Base-by-base conservation (phyloP, 2,888 invertebrate species). In the Megastigmus dorsalis region DNA sequence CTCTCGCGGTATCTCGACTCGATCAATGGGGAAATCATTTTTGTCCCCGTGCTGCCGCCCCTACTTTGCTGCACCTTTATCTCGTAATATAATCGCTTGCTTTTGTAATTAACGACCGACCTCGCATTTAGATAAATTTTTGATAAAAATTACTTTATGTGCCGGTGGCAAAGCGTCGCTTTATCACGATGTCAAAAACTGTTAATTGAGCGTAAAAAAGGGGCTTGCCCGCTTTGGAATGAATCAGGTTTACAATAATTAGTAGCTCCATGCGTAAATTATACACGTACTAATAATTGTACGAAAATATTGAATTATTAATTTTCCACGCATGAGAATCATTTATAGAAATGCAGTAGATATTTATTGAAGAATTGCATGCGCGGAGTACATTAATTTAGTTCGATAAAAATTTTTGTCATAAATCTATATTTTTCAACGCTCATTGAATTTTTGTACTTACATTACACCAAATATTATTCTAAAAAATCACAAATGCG, bases 71-170 rank as follows among this genome's bases (percentile, higher is more conserved):
- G 26, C 30, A 30, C 18, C 13, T 30, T 68, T 71, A 63, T 71
- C 65, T 10, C 6, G n/a, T n/a, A 41, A 57, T 23, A 23, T 23
- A 41, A 71, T 71, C 63, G 33, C 48, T 48, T n/a, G 43, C 30
- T 30, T 26, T 43, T 30, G 48, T 41, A 65, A 71, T 71, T 71
- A 71, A 71, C 50, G 57, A 36, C 18, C 33, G 26, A 18, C 18
- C 41, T 38, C 20, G 15, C 30, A 30, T 41, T 50, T 41, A 43
- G 28, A 54, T 43, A 26, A n/a, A 52, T 20, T 23, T 13, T 4
- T 10, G 52, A 52, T 41, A 43, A 52, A 41, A 60, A 69, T 15
- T 52, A 6, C 28, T 26, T 67, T 41, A 45, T 9, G n/a, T n/a
- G 52, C 3, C 3, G 28, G n/a, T n/a, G 30, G 20, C 23, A 41